These are phyloP conservation scores for Sebastes aleutianus DNA, from an alignment of 2,797 vertebrate species.

Conservation along the genomic window DNA sequence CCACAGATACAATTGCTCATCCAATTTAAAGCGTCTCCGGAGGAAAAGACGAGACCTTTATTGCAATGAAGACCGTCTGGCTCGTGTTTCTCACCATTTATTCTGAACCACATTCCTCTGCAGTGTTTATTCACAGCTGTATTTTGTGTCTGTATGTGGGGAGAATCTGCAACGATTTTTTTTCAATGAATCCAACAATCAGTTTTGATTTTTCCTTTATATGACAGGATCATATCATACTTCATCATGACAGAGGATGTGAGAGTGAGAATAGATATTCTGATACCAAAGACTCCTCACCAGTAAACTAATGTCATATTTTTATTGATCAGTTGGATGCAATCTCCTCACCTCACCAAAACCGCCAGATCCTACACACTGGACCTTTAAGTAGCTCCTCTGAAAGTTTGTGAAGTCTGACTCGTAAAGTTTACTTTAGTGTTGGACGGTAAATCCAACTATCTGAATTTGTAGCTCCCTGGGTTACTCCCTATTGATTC, in stretches of 20 bases:
- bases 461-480: neutral
- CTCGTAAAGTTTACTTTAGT: neutral
- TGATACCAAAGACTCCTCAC: neutral
- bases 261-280: neutral
- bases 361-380: too few relatives aligned
- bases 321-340: too few relatives aligned
- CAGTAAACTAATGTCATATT: neutral
- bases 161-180: neutral
- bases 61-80: neutral
- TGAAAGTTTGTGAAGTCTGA: neutral
- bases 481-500: conserved; percentile 9
- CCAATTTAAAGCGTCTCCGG: conserved; percentile 10
- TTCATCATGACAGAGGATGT: neutral
- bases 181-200: neutral
- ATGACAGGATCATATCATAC: neutral
- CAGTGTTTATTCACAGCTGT: neutral
- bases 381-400: neutral
- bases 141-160: neutral
- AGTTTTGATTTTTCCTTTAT: neutral
- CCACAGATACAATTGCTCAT: neutral
- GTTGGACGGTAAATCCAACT: neutral
- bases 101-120: neutral
- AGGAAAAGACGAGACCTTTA: neutral
- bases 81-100: neutral
- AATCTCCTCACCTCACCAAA: too few relatives aligned